Evolutionary conservation across 2,888 invertebrate genomes (phyloP), one percentile per base, ranked within the genome.

Genomic region (Abrostola triplasia): DNA sequence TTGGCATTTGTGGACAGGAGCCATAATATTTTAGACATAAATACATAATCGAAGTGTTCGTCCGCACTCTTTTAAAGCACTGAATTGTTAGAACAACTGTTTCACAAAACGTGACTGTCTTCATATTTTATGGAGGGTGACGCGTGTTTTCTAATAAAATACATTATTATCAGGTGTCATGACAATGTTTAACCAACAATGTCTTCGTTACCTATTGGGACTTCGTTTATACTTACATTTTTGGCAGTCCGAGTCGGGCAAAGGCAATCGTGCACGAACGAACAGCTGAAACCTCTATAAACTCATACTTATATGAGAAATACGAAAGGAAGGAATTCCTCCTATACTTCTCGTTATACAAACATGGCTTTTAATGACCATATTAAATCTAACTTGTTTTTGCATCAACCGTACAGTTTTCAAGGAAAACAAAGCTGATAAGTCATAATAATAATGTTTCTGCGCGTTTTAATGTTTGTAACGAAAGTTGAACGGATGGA

Each of bases 301-400:
- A 37, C 48, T 49, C 51, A 41, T 24, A 56, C 44, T 47, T 56
- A 47, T 35, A 47, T 35, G 12, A 51, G 57, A 48, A 67, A 38
- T 37, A 41, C 58, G 41, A 59, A 71, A 56, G 36, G 36, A 35
- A 42, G 24, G 40, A 52, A 64, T 59, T 49, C 40, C 38, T 48
- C 1, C 41, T 41, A 12, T 44, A 71, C 13, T 63, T 59, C 60
- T 72, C 57, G 48, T 55, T 47, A 58, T 12, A 49, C 51, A 50
- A 68, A 72, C 71, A 72, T 58, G 60, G 11, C 49, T 64, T 72
- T 68, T 72, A 72, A 72, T 72, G 49, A 72, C 50, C 52, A 40
- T 36, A 68, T 72, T 72, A 72, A 68, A 68, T 61, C 44, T 49
- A 11, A 56, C 72, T 41, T 72, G 72, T 72, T 10, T 37, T 7